phyloP scores from a whole-genome alignment of 2,797 vertebrate genomes.

The Petrocephalus schoutedeni region DNA sequence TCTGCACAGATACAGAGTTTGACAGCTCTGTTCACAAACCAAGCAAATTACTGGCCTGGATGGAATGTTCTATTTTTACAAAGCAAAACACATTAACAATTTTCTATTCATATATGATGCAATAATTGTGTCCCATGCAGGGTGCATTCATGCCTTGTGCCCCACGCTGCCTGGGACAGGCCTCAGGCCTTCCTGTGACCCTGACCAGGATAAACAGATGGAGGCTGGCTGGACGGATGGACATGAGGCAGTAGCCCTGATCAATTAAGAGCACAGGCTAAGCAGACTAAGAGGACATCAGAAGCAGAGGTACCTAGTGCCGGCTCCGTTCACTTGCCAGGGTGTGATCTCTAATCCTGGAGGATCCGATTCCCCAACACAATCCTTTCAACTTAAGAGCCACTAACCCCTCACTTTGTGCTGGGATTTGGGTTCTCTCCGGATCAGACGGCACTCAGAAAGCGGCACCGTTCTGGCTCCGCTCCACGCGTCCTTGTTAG shows the following conservation, averaged over 20 bases:
- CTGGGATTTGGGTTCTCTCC: neutral
- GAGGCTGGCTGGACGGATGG: neutral
- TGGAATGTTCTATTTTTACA: neutral
- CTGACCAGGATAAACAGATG: neutral
- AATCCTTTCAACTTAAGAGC: neutral
- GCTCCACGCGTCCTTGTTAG: neutral
- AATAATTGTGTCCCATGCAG: neutral
- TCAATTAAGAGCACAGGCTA: neutral
- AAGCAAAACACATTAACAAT: neutral
- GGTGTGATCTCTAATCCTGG: neutral
- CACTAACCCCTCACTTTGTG: neutral
- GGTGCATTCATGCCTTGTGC: neutral
- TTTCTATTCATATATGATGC: neutral
- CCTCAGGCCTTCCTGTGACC: neutral
- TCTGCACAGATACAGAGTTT: neutral
- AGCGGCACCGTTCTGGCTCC: neutral
- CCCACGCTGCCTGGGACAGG: neutral
- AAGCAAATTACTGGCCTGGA: neutral
- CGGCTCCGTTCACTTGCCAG: neutral
- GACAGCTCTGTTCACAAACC: neutral
- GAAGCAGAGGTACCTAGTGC: neutral
- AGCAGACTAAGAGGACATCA: neutral
- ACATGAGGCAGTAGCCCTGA: neutral
- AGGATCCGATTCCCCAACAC: neutral
- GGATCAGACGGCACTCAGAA: neutral